Percentiles rank a stretch among this genome's conserved stretches.
phyloP scores from a whole-genome alignment of 2,797 vertebrate genomes.

The Sebastes diaconus region DNA sequence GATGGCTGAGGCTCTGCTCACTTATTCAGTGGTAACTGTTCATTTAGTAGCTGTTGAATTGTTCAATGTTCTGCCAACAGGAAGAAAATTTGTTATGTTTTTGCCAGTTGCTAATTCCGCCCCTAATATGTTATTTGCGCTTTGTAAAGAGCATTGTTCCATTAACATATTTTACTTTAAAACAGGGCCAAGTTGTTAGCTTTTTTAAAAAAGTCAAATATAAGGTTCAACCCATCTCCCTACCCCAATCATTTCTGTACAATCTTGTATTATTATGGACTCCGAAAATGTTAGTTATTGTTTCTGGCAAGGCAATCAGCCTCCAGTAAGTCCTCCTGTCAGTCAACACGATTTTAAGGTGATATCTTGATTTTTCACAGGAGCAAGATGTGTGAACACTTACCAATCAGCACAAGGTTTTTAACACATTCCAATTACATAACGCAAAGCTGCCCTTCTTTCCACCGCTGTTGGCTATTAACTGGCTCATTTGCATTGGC shows the following conservation, averaged over 20 bases:
- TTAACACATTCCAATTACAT: constrained; percentile 48
- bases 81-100: background rate
- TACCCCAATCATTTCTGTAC: background rate
- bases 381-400: constrained; percentile 7
- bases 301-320: background rate
- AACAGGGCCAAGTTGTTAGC: background rate
- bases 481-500: constrained; percentile 34
- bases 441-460: constrained; percentile 31
- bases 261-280: background rate
- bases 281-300: background rate
- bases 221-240: background rate
- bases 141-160: background rate
- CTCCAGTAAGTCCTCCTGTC: background rate
- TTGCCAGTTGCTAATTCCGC: background rate
- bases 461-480: constrained; percentile 42
- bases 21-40: background rate
- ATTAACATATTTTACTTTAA: background rate
- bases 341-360: constrained; percentile 10
- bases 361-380: constrained; percentile 40
- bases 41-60: background rate
- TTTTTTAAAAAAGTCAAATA: background rate
- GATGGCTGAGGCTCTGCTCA: background rate
- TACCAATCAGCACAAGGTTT: constrained; percentile 15
- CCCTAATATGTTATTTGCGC: background rate
- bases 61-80: background rate